phyloP scores from a whole-genome alignment of 2,113 vertebrate species.

The Centropus bengalensis region DNA sequence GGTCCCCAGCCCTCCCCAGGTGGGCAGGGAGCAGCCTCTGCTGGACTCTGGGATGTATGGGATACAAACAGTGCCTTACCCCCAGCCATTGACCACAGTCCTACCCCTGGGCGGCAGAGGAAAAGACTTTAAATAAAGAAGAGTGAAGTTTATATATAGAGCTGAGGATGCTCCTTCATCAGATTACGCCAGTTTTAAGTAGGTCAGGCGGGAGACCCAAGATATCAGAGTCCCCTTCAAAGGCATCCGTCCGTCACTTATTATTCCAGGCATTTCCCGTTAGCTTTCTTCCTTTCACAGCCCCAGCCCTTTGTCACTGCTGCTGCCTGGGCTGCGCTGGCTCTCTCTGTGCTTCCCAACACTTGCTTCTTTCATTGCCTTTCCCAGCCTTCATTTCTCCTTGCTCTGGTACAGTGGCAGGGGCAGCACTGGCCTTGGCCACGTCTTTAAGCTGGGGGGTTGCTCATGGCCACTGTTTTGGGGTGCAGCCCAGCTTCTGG shows the following conservation, averaged over 20 bases:
- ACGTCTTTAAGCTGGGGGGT: neutral
- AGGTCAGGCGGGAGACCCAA: slow-evolving; percentile 64
- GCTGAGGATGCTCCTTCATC: slow-evolving; percentile 40
- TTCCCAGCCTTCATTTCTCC: neutral
- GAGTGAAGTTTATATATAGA: slow-evolving; percentile 37
- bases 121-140: neutral
- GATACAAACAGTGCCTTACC: neutral
- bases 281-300: neutral
- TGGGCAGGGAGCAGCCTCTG: neutral
- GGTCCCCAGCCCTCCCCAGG: neutral
- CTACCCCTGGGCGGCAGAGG: neutral
- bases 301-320: neutral
- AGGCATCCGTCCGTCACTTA: slow-evolving; percentile 57
- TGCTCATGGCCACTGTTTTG: accelerated
- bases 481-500: neutral
- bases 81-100: neutral
- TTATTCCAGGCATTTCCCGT: slow-evolving; percentile 64
- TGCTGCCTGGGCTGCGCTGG: neutral
- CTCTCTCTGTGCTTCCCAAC: neutral
- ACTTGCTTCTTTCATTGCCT: neutral
- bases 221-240: slow-evolving; percentile 56
- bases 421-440: neutral
- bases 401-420: neutral
- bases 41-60: neutral
- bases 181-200: slow-evolving; percentile 53